Conservation (phyloP, 2,113 vertebrate species). For the Larimichthys polyactis region DNA sequence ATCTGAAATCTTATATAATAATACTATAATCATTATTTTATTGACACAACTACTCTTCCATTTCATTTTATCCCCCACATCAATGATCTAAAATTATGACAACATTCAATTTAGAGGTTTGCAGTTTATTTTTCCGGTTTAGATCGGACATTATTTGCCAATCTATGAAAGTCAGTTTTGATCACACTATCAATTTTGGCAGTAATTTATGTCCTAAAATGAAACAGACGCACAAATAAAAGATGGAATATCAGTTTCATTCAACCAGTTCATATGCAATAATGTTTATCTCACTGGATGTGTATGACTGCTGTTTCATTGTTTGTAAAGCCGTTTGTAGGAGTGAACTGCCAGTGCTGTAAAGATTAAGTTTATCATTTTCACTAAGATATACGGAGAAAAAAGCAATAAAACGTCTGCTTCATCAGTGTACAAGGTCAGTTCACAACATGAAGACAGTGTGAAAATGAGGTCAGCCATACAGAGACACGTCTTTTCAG, state of each 20-base stretch:
- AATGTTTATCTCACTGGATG: background rate
- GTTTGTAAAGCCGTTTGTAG: background rate
- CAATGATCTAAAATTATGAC: background rate
- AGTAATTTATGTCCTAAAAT: background rate
- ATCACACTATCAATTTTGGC: background rate
- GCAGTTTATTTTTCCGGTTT: background rate
- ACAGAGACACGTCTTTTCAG: background rate
- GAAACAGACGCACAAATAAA: background rate
- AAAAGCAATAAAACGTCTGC: background rate
- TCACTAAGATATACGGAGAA: background rate
- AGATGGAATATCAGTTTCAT: background rate
- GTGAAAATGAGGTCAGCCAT: background rate
- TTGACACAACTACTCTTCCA: too few relatives aligned
- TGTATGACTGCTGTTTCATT: background rate
- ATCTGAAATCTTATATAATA: background rate
- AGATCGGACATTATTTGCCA: background rate
- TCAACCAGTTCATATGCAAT: background rate
- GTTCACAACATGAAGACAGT: background rate
- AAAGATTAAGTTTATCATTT: slow-evolving; percentile 14
- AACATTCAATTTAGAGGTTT: background rate
- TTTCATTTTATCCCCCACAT: background rate
- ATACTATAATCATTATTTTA: too few relatives aligned
- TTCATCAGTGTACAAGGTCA: background rate
- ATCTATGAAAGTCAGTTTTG: background rate
- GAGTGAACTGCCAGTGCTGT: background rate